Percentiles rank a stretch among this genome's conserved stretches.
These are phyloP conservation scores for Tetraneura akinire DNA, from an alignment of 1,140 invertebrate genomes.

Conservation along the genomic window DNA sequence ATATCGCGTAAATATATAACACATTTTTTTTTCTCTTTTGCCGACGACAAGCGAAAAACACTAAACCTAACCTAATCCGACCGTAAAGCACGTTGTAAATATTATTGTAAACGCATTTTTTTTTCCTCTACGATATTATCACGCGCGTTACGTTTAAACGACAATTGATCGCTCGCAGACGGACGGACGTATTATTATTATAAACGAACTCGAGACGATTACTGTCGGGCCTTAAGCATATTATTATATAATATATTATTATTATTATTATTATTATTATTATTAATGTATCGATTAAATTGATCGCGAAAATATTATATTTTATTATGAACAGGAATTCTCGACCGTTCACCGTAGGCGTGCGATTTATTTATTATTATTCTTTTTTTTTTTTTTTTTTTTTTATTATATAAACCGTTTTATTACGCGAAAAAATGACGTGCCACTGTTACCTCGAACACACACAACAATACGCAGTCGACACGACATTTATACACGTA, in stretches of 20 bases:
- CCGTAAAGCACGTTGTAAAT: too few relatives aligned
- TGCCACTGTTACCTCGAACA: neutral
- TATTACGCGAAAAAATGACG: slow-evolving; percentile 4
- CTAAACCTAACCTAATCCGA: too few relatives aligned
- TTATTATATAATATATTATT: neutral
- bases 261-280: too few relatives aligned
- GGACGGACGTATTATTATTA: too few relatives aligned
- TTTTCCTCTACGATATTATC: too few relatives aligned
- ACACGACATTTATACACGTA: too few relatives aligned
- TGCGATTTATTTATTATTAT: neutral
- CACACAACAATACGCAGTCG: neutral
- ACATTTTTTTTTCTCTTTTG: too few relatives aligned
- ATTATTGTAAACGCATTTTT: too few relatives aligned
- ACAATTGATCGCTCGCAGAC: too few relatives aligned
- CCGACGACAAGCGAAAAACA: too few relatives aligned
- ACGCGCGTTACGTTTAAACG: too few relatives aligned
- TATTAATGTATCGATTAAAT: neutral
- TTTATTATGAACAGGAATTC: neutral
- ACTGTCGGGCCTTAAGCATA: neutral
- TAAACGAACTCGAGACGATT: neutral
- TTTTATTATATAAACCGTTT: neutral
- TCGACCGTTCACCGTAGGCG: neutral
- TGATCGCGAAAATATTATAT: neutral
- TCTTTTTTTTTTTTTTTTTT: neutral
- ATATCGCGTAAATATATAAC: too few relatives aligned